Base-by-base conservation (phyloP, 2,888 invertebrate species). In the Lasioglossum morio region DNA sequence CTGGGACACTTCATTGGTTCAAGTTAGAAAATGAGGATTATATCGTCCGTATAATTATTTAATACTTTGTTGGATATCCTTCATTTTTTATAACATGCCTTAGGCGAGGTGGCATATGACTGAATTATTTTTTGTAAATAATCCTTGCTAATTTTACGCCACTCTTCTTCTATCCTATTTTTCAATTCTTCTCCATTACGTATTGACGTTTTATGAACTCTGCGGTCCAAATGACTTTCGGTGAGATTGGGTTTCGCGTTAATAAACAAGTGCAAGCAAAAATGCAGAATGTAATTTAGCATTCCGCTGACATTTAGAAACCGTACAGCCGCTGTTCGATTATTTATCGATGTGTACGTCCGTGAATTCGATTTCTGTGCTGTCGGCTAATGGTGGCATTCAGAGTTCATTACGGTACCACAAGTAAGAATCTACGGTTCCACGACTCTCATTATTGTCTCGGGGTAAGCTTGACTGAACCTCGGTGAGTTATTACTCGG, bases 361-460 rank as follows among this genome's bases (percentile, higher is more conserved):
- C 37, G 72, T 53, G 53, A 63, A 76, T 79, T 80, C 80, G 80
- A 80, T 83, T 79, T 72, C 74, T 37, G 70, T 74, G 48, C 73
- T 78, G 80, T 72, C 76, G 40, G 40, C 46, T 78, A 72, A 75
- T 80, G 77, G 81, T 77, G 76, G 80, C 79, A 87, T 74, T 79
- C 75, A 40, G 73, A 84, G 81, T 76, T 77, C 79, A 84, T 84
- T 87, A 79, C 81, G 46, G 84, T 77, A 73, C 63, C 72, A 43
- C 73, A 77, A 30, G 74, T 30, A 86, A 83, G 82, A 82, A 77
- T 87, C 74, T 72, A 75, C 63, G 72, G 72, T 70, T 72, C 72
- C 72, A 30, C 57, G 78, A 63, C 76, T 69, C 72, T 82, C 81
- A 84, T 87, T 79, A 77, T 87, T 79, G 81, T 77, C 78, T 77